These are phyloP conservation scores for Heterodera carotae DNA, from an alignment of 1,140 invertebrate genomes.

Conservation along the genomic window DNA sequence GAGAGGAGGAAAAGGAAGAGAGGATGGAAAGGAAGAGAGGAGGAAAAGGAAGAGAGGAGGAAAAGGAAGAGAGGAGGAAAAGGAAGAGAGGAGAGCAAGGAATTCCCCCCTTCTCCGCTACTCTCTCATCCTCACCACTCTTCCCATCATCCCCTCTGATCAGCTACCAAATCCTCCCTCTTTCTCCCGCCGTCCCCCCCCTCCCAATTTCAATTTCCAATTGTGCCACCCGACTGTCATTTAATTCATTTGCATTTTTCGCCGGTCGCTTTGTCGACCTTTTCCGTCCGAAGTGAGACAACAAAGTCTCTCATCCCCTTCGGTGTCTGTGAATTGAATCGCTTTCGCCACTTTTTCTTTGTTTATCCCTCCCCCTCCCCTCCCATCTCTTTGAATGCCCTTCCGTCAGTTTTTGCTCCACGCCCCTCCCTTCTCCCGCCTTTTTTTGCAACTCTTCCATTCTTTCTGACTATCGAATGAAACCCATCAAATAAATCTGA, in stretches of 20 bases:
- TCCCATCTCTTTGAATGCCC: too few species aligned
- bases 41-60: too few species aligned
- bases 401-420: neutral
- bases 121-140: too few species aligned
- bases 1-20: too few species aligned
- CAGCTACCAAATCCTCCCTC: too few species aligned
- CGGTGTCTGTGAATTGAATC: neutral
- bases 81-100: too few species aligned
- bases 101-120: neutral
- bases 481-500: neutral
- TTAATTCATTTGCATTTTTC: neutral
- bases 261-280: neutral
- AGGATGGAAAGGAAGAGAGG: too few species aligned
- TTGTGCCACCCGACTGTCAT: neutral
- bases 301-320: neutral
- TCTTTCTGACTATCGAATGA: neutral
- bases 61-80: too few species aligned
- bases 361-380: neutral
- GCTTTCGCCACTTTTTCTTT: neutral
- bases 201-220: neutral
- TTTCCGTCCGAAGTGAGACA: neutral
- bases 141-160: too few species aligned
- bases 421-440: too few species aligned
- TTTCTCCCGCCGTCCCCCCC: neutral
- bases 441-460: neutral